Base-by-base conservation (phyloP, 2,888 invertebrate species). In the Chelonus formosanus region DNA sequence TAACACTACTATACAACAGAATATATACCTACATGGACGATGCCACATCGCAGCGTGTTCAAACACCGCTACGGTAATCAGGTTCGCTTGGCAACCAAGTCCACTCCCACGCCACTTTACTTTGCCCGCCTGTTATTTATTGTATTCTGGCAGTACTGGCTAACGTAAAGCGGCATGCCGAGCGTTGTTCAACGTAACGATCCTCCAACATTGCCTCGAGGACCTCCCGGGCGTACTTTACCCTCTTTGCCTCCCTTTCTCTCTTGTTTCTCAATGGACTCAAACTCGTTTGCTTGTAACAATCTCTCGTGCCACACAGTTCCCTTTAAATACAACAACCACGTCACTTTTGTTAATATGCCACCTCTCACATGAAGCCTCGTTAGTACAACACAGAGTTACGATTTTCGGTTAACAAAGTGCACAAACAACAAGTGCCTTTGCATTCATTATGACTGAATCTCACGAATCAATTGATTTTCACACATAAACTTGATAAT, bases 91-190 rank as follows among this genome's bases (percentile, higher is more conserved):
- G 71, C 71, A 73, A 73, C 71, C 65, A 58, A 67, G 66, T 70
- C 67, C 71, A 67, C 71, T 71, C 73, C 70, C 68, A 71, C 71
- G 69, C 66, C 70, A 70, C 69, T 71, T 73, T 73, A 73, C 71
- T 73, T 67, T 69, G 66, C 65, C 64, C 66, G 64, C 63, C 66
- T 55, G 66, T 69, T 72, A 73, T 73, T 73, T 70, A 71, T 73
- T 67, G 64, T 68, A 64, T 70, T 70, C 63, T 65, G 67, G 66
- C 53, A 45, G 53, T 63, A 60, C 59, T 45, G 40, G 53, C 32
- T 68, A 65, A 59, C 35, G 61, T 48, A 64, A 66, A 68, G 54
- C 67, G 63, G 55, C 62, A 67, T 52, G 62, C 56, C 65, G 55
- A 63, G 60, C 65, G 57, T 67, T 65, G 48, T 67, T 67, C 50